These are phyloP conservation scores for Atta cephalotes DNA, from an alignment of 1,140 invertebrate genomes.

Conservation along the genomic window DNA sequence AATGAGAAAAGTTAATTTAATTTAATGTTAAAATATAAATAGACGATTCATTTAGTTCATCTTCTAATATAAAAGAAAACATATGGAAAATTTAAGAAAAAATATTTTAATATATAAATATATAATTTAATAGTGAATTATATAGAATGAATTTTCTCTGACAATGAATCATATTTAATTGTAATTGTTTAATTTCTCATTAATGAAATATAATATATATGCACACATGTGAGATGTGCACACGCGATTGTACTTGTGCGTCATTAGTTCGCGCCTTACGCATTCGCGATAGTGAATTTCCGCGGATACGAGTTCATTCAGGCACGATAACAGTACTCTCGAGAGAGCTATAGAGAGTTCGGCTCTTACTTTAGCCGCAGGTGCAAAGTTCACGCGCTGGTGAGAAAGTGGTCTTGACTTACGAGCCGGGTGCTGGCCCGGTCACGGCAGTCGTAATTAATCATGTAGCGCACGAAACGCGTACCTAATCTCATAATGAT, in stretches of 20 bases:
- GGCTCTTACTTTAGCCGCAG: slow-evolving; percentile 26
- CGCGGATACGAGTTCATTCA: slow-evolving; percentile 35
- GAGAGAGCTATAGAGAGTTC: slow-evolving; percentile 1
- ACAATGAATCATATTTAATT: background rate
- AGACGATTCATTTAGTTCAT: background rate
- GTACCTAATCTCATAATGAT: slow-evolving; percentile 64
- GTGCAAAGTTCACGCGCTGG: slow-evolving; percentile 51
- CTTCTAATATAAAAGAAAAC: background rate
- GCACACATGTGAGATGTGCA: background rate
- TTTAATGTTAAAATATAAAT: background rate
- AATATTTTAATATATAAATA: background rate
- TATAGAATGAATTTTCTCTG: background rate
- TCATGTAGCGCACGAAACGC: slow-evolving; percentile 47
- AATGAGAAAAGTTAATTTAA: background rate
- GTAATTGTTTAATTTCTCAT: slow-evolving; percentile 26
- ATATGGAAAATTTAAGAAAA: background rate
- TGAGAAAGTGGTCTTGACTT: slow-evolving; percentile 67
- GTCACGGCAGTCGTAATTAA: slow-evolving; percentile 56
- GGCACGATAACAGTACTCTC: slow-evolving; percentile 45
- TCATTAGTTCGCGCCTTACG: slow-evolving; percentile 33
- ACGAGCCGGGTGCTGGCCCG: slow-evolving; percentile 51
- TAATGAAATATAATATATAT: slow-evolving; percentile 29
- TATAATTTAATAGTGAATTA: background rate
- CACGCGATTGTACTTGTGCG: slow-evolving; percentile 1
- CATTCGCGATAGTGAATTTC: slow-evolving; percentile 31